Evolutionary conservation across 2,113 vertebrate species (phyloP).

Genomic region (Cinclus cinclus): DNA sequence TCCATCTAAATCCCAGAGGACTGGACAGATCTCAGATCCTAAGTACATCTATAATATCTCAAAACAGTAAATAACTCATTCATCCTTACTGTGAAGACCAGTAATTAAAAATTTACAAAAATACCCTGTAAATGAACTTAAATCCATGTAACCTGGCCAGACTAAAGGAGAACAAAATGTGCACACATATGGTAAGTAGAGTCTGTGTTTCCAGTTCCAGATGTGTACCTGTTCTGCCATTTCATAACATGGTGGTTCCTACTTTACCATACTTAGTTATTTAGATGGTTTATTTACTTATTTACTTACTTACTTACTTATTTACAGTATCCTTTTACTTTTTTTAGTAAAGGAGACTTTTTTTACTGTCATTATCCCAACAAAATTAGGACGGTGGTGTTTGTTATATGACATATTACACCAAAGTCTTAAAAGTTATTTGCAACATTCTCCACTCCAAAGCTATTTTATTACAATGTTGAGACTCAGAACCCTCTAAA

Average conservation of each 20-base stretch:
- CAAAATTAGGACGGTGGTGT: neutral
- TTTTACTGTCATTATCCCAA: neutral
- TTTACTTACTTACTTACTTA: neutral
- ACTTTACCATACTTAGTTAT: neutral
- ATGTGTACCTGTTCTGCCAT: neutral
- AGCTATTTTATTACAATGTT: neutral
- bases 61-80: neutral
- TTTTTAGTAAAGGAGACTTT: neutral
- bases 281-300: neutral
- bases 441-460: neutral
- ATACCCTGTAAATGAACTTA: neutral
- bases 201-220: neutral
- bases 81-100: neutral
- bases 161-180: neutral
- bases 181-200: neutral
- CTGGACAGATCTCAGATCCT: neutral
- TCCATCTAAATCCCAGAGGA: neutral
- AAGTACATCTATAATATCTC: neutral
- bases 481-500: neutral
- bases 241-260: neutral
- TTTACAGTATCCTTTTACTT: neutral
- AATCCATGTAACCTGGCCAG: neutral
- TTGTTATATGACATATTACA: neutral
- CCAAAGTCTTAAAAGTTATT: neutral
- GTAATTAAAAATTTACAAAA: neutral